These are phyloP conservation scores for Drosophila pseudoananassae DNA, from an alignment of 1,140 invertebrate species.

Conservation along the genomic window DNA sequence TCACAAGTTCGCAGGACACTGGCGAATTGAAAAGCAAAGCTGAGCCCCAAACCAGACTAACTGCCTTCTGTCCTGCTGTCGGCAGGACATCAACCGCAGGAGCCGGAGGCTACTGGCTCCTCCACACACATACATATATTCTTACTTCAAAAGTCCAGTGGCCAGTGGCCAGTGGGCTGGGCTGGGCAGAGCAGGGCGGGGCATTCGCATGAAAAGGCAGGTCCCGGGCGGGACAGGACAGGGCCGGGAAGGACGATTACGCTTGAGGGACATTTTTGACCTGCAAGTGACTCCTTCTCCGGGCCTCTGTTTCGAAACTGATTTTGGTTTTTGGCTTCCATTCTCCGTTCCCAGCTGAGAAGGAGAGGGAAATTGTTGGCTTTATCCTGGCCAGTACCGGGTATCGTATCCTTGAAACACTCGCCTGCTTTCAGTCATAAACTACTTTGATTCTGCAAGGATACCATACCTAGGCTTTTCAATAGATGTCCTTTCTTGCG, in stretches of 20 bases:
- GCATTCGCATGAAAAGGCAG: no score
- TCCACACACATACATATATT: background rate
- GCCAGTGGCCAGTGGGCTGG: background rate
- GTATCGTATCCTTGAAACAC: background rate
- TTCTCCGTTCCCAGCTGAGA: no score
- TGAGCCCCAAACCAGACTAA: background rate
- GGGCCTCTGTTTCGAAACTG: no score
- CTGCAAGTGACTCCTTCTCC: conserved; percentile 48
- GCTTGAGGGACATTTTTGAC: conserved; percentile 48
- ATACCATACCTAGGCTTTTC: background rate
- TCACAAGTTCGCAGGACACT: background rate
- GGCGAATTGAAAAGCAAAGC: conserved; percentile 29
- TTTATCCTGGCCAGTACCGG: background rate
- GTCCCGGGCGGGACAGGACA: background rate
- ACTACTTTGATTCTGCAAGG: background rate
- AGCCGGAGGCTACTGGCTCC: conserved; percentile 8
- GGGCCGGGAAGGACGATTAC: background rate
- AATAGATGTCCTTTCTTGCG: background rate
- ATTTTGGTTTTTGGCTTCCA: no score
- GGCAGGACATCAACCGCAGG: conserved; percentile 15
- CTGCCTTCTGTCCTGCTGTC: conserved; percentile 1
- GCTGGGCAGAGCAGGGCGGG: no score
- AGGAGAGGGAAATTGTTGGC: background rate
- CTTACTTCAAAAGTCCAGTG: conserved; percentile 59
- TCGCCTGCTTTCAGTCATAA: background rate